phyloP scores from a whole-genome alignment of 2,797 vertebrate species.

The Coccyzus lansbergi region DNA sequence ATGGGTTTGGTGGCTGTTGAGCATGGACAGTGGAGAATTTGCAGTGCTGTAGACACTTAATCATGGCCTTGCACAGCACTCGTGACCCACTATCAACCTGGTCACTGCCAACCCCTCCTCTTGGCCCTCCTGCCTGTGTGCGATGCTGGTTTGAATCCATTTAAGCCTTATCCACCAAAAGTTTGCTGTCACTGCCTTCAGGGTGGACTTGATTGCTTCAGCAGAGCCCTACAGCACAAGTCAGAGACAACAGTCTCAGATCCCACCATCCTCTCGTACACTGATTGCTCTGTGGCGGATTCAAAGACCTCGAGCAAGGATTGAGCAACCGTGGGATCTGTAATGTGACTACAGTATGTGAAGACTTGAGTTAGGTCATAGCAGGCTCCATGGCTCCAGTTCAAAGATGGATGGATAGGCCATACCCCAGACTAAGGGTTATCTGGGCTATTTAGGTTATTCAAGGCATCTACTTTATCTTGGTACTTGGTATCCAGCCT shows the following conservation, averaged over 20 bases:
- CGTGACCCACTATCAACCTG: neutral
- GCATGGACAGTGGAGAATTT: neutral
- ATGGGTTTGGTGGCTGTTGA: neutral
- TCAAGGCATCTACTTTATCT: neutral
- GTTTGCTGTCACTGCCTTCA: neutral
- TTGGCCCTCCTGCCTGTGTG: neutral
- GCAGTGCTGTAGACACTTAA: neutral
- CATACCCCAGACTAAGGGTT: neutral
- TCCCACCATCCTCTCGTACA: accelerated
- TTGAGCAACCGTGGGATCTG: neutral
- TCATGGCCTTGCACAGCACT: neutral
- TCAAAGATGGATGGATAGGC: neutral
- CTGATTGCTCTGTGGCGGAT: neutral
- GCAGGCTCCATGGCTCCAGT: neutral
- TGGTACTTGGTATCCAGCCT: neutral
- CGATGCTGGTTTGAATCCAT: neutral
- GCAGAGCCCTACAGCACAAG: neutral
- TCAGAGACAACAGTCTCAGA: neutral
- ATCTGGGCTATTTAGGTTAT: constrained; percentile 47
- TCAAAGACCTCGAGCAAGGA: neutral
- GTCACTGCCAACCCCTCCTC: neutral
- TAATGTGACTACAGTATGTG: accelerated
- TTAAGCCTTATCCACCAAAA: neutral
- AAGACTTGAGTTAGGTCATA: neutral
- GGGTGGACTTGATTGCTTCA: neutral